Evolutionary conservation across 1,140 invertebrate genomes (phyloP).

Genomic region (Patella vulgata): DNA sequence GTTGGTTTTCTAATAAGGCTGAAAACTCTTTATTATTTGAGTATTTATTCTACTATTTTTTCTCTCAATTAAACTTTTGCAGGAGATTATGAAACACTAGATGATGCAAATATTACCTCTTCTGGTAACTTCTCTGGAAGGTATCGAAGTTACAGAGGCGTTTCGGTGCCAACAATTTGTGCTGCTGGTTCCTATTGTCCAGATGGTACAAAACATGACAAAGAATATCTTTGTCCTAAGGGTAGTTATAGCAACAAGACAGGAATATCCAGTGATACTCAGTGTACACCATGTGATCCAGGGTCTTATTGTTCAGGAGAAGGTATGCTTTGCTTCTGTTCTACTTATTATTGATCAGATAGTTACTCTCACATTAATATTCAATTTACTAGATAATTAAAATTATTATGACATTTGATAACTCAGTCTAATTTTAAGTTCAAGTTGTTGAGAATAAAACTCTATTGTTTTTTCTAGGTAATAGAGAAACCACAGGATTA

Average conservation of each 20-base stretch:
- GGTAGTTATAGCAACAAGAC: conserved; percentile 57
- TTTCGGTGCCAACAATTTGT: conserved; percentile 57
- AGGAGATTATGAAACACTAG: conserved; percentile 60
- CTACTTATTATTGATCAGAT: background rate
- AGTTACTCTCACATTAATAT: too few relatives aligned
- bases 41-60: background rate
- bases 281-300: conserved; percentile 60
- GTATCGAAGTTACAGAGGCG: conserved; percentile 58
- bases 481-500: conserved; percentile 44
- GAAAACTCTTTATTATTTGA: too few relatives aligned
- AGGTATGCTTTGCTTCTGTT: conserved; percentile 42
- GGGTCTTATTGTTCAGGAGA: conserved; percentile 56
- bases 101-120: conserved; percentile 51
- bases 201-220: conserved; percentile 42
- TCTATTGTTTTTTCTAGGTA: too few relatives aligned
- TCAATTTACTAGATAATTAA: too few relatives aligned
- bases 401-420: too few relatives aligned
- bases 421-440: too few relatives aligned
- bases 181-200: conserved; percentile 62
- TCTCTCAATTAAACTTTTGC: too few relatives aligned
- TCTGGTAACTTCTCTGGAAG: conserved; percentile 53
- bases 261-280: conserved; percentile 41
- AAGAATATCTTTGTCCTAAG: conserved; percentile 54
- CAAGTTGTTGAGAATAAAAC: too few relatives aligned
- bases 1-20: too few relatives aligned